Base-by-base conservation (phyloP, 2,888 invertebrate species). In the Hermaeophaga mercurialis region DNA sequence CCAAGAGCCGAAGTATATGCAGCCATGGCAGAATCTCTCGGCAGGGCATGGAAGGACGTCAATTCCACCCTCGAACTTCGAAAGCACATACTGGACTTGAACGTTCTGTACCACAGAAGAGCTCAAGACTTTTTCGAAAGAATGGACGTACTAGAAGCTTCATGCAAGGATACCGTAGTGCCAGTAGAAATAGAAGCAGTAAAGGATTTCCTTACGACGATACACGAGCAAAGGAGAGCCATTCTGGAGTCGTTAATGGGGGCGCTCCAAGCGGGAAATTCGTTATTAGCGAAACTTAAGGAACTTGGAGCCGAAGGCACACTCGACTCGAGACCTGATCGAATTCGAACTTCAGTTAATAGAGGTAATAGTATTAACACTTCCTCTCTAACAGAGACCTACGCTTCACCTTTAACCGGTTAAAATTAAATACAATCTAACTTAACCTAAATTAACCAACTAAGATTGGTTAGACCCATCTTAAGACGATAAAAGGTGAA, bases 21-120 rank as follows among this genome's bases (percentile, higher is more conserved):
- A 54, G 92, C 93, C 26, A 94, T 94, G 94, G 92, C 92, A 11
- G 90, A 91, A 73, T 87, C 87, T 3, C 74, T 89, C 43, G 85
- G 85, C 53, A 80, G 84, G 57, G 87, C 87, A 3, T 94, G 94
- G 94, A 85, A 85, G 68, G 92, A 94, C 73, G 86, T 94, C 54
- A 87, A 92, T 74, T 81, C 82, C 61, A 86, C 91, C 70, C 79
- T 94, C 64, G 89, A 91, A 69, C 83, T 87, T 61, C 81, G 94
- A 46, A 88, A 89, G 70, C 83, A 85, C 66, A 84, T 94, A 59
- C 80, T 94, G 39, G 88, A 90, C 67, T 80, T 89, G 66, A 90
- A 91, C 72, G 87, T 90, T 33, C 82, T 86, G 62, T 93, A 93
- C 73, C 91, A 91, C 68, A 86, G 84, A 62, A 84, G 84, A 71